These are phyloP conservation scores for Agrypnia vestita DNA, from an alignment of 1,140 invertebrate genomes.

Conservation along the genomic window DNA sequence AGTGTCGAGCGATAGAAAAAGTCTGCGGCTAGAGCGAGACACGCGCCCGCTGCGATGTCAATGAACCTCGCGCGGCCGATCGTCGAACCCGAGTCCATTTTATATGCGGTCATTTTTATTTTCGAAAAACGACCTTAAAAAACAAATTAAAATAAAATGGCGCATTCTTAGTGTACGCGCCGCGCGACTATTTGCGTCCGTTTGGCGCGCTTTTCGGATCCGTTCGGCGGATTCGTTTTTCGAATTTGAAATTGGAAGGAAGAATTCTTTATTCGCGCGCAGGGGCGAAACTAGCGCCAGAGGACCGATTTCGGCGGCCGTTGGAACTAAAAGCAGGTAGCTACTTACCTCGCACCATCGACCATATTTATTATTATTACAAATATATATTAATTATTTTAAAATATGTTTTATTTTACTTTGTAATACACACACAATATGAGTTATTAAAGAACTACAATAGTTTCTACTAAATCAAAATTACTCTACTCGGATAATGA, in stretches of 20 bases:
- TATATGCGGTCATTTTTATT: slow-evolving; percentile 47
- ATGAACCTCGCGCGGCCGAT: slow-evolving; percentile 31
- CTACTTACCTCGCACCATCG: no score
- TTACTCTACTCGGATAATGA: no score
- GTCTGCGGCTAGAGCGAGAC: slow-evolving; percentile 24
- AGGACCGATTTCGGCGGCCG: no score
- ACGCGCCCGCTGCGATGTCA: slow-evolving; percentile 12
- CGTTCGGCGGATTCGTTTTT: slow-evolving; percentile 9
- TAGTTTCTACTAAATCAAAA: no score
- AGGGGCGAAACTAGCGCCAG: not conserved
- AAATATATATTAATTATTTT: no score
- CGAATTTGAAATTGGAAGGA: slow-evolving; percentile 1
- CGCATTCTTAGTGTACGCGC: slow-evolving; percentile 16
- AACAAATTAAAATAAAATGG: slow-evolving; percentile 41
- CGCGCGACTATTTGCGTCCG: slow-evolving; percentile 20
- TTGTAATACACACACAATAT: no score
- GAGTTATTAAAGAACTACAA: no score
- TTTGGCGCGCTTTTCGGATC: slow-evolving; percentile 24
- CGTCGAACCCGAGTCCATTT: slow-evolving; percentile 45
- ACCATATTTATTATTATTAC: no score
- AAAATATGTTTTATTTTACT: no score
- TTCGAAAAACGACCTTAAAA: slow-evolving; percentile 42
- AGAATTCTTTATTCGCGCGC: not conserved
- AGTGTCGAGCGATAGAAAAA: slow-evolving; percentile 35
- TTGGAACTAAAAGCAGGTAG: no score